Evolutionary conservation across 2,888 invertebrate species (phyloP), one percentile per base, ranked within the genome.

Genomic region (Galeopsomyia nigrocyanea): DNA sequence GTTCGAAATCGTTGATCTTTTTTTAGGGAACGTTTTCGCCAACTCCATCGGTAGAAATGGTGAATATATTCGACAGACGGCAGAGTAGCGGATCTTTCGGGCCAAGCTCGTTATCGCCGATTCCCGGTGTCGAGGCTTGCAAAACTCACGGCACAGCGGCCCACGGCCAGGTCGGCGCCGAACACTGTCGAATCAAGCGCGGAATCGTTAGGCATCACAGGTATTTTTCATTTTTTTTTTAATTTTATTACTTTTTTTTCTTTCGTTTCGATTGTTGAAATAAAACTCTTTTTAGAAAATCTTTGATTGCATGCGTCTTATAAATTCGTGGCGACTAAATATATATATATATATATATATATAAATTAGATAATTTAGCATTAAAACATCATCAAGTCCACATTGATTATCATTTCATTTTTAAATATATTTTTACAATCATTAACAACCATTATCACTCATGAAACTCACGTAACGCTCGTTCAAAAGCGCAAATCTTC

Each of bases 191-290:
- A 66, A 86, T 86, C 57, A 86, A 86, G 68, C 82, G 86, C 39
- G 85, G 86, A 57, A 86, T 86, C 55, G 86, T 86, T 69, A 84
- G 86, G 79, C 86, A 86, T 78, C 86, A 86, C 76, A 86, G 86
- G 86, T 86, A 39, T 39, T 39, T 39, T 13, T 39, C 7, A 13
- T 1, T 3, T 10, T 39, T 10, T 9, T 5, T 39, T 39, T 39
- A 39, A 39, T 13, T 7, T 39, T 39, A 39, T 39, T n/a, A n/a
- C n/a, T n/a, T n/a, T n/a, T n/a, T n/a, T n/a, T n/a, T n/a, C n/a
- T 39, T 39, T 1, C 39, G 39, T 39, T 39, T 10, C 39, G 39
- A 10, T 39, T 31, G 7, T 7, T 31, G 31, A 10, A 7, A 39
- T 39, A 10, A 7, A 39, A 39, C 2, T 26, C 5, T 5, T 2